Conservation (phyloP, 2,888 invertebrate genomes). For the Drosophila emarginata region DNA sequence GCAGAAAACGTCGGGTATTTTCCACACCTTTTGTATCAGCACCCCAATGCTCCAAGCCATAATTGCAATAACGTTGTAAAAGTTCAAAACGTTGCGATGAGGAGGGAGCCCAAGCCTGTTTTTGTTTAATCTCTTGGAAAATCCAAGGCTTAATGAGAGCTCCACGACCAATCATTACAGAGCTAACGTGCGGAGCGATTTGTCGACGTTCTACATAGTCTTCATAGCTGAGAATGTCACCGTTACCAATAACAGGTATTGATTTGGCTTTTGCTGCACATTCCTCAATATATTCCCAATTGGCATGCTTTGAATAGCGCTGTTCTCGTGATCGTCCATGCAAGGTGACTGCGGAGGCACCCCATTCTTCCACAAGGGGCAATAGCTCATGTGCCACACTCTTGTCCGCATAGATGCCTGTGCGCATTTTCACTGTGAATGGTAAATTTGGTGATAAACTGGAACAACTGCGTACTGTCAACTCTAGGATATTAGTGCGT, state of each 20-base stretch:
- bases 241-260: constrained; percentile 96
- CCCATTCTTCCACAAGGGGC: constrained; percentile 91
- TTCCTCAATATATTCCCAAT: constrained; percentile 96
- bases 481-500: constrained; percentile 86
- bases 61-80: constrained; percentile 92
- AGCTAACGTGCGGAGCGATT: constrained; percentile 86
- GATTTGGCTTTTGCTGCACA: constrained; percentile 87
- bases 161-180: constrained; percentile 97
- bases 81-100: constrained; percentile 95
- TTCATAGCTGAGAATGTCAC: constrained; percentile 94
- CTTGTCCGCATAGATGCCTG: constrained; percentile 93
- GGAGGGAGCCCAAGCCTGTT: constrained; percentile 93
- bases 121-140: constrained; percentile 98
- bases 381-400: constrained; percentile 94
- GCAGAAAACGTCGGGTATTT: constrained; percentile 93
- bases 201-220: constrained; percentile 89
- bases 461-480: constrained; percentile 87
- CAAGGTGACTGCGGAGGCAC: constrained; percentile 93
- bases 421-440: constrained; percentile 96
- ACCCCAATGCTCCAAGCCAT: constrained; percentile 99
- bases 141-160: constrained; percentile 99
- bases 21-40: constrained; percentile 97
- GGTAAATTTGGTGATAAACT: constrained; percentile 88
- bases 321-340: constrained; percentile 98
- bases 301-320: constrained; percentile 94